phyloP scores from a whole-genome alignment of 2,113 vertebrate species.

The Tragelaphus strepsiceros region DNA sequence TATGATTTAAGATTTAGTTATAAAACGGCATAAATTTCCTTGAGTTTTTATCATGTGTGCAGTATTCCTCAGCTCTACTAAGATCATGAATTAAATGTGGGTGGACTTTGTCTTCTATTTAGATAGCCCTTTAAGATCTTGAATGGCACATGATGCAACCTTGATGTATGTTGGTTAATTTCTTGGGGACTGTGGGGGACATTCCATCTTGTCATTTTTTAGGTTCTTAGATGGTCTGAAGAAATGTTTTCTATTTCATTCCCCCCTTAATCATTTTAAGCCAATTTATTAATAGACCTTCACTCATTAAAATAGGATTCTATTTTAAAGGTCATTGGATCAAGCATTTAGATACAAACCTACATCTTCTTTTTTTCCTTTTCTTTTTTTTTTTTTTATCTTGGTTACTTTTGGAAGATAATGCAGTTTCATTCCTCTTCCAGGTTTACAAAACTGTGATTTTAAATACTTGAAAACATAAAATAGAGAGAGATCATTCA shows the following conservation, averaged over 20 bases:
- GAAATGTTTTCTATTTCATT: background rate
- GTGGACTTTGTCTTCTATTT: background rate
- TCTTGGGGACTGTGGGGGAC: background rate
- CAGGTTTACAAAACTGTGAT: background rate
- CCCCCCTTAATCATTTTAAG: background rate
- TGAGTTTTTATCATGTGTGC: background rate
- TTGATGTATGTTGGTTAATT: background rate
- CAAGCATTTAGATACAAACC: background rate
- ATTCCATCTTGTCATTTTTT: background rate
- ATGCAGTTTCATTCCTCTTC: background rate
- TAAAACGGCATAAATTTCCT: background rate
- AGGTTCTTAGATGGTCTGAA: background rate
- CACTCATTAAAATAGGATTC: background rate
- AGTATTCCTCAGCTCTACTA: background rate
- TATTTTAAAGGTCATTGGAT: background rate
- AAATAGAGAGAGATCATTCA: background rate
- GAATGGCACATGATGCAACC: background rate
- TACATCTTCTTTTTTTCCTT: background rate
- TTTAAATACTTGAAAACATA: background rate
- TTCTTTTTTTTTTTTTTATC: background rate
- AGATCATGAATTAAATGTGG: background rate
- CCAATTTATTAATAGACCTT: background rate
- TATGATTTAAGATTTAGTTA: background rate
- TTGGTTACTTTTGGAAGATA: slow-evolving; percentile 1
- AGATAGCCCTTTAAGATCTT: background rate